Percentiles rank a stretch among this genome's conserved stretches.
Conservation (phyloP, 92 coral and sea anemone species). For the Paragorgia papillata region DNA sequence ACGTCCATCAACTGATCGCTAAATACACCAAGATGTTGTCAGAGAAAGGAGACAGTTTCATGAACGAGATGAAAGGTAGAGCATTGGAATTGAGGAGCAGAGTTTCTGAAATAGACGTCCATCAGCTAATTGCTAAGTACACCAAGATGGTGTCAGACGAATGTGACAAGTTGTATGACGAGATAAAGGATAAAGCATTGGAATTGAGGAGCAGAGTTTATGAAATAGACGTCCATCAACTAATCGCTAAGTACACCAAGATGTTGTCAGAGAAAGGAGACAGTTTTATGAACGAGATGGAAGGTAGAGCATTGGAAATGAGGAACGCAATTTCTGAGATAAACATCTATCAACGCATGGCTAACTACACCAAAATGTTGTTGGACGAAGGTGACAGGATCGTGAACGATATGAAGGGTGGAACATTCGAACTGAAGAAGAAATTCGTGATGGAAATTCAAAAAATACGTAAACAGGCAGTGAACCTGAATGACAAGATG, state of each 20-base stretch:
- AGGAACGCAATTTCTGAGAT: background rate
- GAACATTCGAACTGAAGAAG: background rate
- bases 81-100: background rate
- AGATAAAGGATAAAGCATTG: no score
- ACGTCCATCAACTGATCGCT: background rate
- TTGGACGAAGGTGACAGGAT: background rate
- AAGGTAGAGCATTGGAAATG: constrained; percentile 1
- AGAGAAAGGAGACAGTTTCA: background rate
- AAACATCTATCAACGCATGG: background rate
- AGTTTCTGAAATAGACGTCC: background rate
- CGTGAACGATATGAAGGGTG: constrained; percentile 4
- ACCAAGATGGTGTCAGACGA: constrained; percentile 16
- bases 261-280: constrained; percentile 7
- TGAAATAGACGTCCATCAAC: background rate
- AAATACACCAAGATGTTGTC: constrained; percentile 9
- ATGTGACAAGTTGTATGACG: no score
- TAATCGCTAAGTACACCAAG: background rate
- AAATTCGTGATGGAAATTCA: background rate
- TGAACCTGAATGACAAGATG: background rate
- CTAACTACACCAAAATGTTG: constrained; percentile 8
- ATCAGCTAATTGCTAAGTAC: background rate
- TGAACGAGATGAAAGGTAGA: constrained; percentile 1
- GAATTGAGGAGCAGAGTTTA: no score
- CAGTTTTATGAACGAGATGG: background rate
- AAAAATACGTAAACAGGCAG: background rate